Conservation (phyloP, 2,113 vertebrate genomes). For the Tupaia chinensis region DNA sequence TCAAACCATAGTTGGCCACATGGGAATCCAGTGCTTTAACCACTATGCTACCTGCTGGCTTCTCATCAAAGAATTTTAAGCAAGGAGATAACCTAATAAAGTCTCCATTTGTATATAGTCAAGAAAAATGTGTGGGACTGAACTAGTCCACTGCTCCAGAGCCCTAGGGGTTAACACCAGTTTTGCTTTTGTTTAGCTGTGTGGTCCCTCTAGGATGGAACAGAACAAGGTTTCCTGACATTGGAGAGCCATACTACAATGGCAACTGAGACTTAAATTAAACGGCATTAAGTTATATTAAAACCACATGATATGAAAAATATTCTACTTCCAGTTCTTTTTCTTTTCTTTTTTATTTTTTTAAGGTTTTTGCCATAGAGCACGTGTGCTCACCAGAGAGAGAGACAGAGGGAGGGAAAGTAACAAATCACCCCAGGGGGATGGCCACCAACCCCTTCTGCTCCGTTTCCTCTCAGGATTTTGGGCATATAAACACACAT, state of each 20-base stretch:
- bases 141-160: not conserved
- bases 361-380: not conserved
- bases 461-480: no score
- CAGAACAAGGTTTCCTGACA: not conserved
- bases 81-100: not conserved
- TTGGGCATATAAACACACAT: no score
- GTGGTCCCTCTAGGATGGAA: not conserved
- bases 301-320: not conserved
- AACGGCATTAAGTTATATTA: not conserved
- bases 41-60: no score
- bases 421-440: no score
- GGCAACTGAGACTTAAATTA: not conserved
- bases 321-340: not conserved
- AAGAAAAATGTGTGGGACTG: constrained; percentile 1
- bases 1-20: no score
- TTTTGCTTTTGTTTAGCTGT: not conserved
- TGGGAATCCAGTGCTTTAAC: no score
- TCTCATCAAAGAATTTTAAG: not conserved
- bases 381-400: no score
- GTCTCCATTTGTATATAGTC: not conserved
- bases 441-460: no score
- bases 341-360: not conserved
- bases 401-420: no score
- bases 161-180: not conserved
- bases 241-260: not conserved